These are phyloP conservation scores for Pherbina coryleti DNA, from an alignment of 2,888 invertebrate genomes.

Conservation along the genomic window DNA sequence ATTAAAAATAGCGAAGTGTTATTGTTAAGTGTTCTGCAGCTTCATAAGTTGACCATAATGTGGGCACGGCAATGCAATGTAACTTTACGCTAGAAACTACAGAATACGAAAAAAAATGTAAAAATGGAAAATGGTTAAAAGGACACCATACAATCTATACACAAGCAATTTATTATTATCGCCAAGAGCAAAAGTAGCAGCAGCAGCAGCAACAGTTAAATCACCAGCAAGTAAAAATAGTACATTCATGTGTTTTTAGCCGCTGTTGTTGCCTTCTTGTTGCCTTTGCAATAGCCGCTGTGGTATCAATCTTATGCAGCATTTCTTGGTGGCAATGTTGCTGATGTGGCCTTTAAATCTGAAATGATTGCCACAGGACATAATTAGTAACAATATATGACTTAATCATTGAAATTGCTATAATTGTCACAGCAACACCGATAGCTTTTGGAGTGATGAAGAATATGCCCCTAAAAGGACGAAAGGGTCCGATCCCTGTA, in stretches of 20 bases:
- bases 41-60: too few species aligned
- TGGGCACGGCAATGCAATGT: too few species aligned
- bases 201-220: neutral
- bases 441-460: neutral
- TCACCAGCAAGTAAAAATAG: neutral
- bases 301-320: conserved; percentile 7
- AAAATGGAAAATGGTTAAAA: too few species aligned
- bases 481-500: too few species aligned
- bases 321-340: neutral
- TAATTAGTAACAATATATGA: conserved; percentile 31
- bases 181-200: neutral
- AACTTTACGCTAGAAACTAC: too few species aligned
- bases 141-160: neutral
- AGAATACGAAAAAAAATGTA: too few species aligned
- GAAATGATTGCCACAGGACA: conserved; percentile 31
- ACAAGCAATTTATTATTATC: conserved; percentile 13
- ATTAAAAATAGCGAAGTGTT: too few species aligned
- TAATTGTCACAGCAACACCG: neutral
- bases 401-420: conserved; percentile 28
- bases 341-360: neutral
- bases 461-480: too few species aligned
- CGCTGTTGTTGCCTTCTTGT: neutral
- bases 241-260: neutral
- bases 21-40: too few species aligned
- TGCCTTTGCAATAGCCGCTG: neutral